These are phyloP conservation scores for Heliconius melpomene DNA, from an alignment of 1,140 invertebrate genomes.

Conservation along the genomic window DNA sequence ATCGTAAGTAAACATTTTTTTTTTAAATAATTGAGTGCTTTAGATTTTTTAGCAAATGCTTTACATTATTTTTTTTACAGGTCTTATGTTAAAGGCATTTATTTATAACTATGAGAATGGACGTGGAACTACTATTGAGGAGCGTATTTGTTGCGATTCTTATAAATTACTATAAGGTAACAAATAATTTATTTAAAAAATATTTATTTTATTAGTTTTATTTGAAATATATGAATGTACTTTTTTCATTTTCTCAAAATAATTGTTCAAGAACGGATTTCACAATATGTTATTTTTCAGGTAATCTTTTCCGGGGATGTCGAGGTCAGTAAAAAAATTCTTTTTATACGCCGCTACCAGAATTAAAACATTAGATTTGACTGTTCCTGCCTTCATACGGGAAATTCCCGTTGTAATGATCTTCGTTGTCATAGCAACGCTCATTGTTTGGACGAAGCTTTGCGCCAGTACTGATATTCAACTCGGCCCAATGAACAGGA, in stretches of 20 bases:
- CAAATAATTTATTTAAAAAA: neutral
- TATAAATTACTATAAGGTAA: neutral
- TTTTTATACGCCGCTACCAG: neutral
- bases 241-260: neutral
- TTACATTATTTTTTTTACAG: neutral
- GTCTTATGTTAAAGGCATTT: neutral
- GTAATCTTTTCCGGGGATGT: slow-evolving; percentile 1
- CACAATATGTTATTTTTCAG: slow-evolving; percentile 10
- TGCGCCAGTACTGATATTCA: neutral
- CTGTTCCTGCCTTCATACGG: neutral
- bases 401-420: neutral
- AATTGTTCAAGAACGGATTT: neutral
- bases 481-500: neutral
- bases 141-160: neutral
- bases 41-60: neutral
- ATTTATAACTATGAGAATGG: neutral
- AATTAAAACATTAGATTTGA: neutral
- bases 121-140: neutral
- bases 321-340: neutral
- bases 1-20: neutral
- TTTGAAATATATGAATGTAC: neutral
- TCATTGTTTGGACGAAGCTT: neutral
- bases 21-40: neutral
- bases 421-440: neutral
- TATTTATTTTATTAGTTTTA: neutral